Base-by-base conservation (phyloP, 2,113 vertebrate genomes). In the Pongo abelii region DNA sequence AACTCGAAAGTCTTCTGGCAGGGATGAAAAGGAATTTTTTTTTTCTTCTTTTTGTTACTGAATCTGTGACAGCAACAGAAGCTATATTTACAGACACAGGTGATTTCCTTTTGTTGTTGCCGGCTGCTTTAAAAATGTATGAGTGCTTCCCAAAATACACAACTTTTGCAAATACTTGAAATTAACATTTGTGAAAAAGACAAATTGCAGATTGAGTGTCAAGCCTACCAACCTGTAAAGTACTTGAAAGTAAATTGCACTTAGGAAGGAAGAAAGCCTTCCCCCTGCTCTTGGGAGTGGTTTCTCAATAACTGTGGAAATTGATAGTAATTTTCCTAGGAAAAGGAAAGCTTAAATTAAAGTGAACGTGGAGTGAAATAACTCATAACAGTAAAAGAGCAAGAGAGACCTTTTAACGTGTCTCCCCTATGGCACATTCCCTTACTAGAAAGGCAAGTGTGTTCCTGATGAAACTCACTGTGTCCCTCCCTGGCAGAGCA, bases 291-390 rank as follows among this genome's bases (percentile, higher is more conserved):
- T 40, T 64, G 95, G 59, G 57, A 81, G 79, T 32, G 77, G 12
- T 85, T 96, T 98, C 97, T 97, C 14, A 25, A 50, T 55, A 97
- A 93, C 43, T 95, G 43, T 81, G 78, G 20, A 97, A 98, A 90
- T 55, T 88, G 35, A 88, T 97, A 97, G 70, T 61, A 61, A 55
- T 97, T 93, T 97, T 97, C 94, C 88, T 52, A 96, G 90, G 69
- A 88, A 97, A 97, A 74, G 2, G 61, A 85, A 95, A 25, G 38
- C 74, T 74, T 92, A 80, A 95, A 92, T 89, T 88, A 81, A 97
- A 96, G 93, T 70, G 4, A 81, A 67, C 23, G n/a, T 30, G 9
- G 30, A 97, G 16, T 32, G 35, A 59, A 77, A 27, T 79, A 97
- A 50, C 0, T 0, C 0, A 4, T 6, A 90, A 46, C 16, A 55